Percentiles rank a stretch among this genome's conserved stretches.
These are phyloP conservation scores for Pycnonotus jocosus DNA, from an alignment of 2,113 vertebrate genomes.

Conservation along the genomic window DNA sequence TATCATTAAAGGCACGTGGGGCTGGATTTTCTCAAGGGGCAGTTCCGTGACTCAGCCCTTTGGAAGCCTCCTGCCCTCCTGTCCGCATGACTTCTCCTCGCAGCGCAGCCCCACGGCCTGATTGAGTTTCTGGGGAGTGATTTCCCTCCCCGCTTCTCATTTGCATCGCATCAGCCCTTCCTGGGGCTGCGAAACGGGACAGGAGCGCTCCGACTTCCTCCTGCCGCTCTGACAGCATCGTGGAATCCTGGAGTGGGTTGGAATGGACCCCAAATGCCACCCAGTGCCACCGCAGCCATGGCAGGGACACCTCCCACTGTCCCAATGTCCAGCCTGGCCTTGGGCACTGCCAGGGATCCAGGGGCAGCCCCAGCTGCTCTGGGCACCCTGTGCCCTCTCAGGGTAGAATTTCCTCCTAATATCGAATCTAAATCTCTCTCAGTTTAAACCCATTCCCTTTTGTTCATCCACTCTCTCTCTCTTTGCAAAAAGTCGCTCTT, in stretches of 20 bases:
- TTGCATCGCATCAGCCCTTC: background rate
- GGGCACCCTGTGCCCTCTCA: fast-evolving
- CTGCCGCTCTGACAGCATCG: background rate
- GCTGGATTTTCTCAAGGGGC: background rate
- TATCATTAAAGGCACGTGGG: background rate
- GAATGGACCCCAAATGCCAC: fast-evolving
- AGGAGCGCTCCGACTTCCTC: background rate
- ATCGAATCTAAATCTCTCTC: background rate
- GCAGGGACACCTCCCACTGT: background rate
- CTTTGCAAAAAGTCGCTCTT: background rate
- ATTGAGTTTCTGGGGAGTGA: background rate
- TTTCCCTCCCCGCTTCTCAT: background rate
- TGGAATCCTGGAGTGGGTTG: background rate
- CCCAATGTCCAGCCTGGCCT: background rate
- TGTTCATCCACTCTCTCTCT: background rate
- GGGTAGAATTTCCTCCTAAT: background rate
- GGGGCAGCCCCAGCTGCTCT: background rate
- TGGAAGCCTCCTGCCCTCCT: background rate
- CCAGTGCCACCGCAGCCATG: background rate
- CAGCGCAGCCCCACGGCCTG: background rate
- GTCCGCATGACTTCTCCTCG: background rate
- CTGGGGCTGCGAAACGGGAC: fast-evolving
- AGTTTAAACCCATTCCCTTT: background rate
- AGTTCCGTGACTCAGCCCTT: slow-evolving; percentile 19
- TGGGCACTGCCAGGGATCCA: background rate